Percentiles rank a stretch among this genome's conserved stretches.
phyloP scores from a whole-genome alignment of 1,140 invertebrate species.

The Chionoecetes opilio region DNA sequence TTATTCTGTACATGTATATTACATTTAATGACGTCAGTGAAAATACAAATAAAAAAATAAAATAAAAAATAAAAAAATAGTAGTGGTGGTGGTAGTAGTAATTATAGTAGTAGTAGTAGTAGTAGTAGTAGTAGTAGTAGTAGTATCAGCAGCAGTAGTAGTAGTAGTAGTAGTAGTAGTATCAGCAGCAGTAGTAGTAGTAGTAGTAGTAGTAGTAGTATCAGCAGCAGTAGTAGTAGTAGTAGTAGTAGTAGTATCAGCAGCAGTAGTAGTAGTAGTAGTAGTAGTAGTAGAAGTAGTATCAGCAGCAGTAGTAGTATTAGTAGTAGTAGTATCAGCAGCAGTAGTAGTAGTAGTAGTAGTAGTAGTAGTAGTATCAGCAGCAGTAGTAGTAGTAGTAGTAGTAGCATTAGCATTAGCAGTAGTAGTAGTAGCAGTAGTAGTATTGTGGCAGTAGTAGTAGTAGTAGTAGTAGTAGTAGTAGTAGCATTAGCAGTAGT shows the following conservation, averaged over 20 bases:
- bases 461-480: background rate
- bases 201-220: background rate
- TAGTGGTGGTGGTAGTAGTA: no score
- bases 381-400: background rate
- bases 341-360: background rate
- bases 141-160: no score
- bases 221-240: background rate
- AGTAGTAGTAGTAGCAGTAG: background rate
- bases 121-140: no score
- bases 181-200: no score
- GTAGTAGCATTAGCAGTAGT: no score
- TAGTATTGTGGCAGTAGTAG: background rate
- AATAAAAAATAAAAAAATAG: no score
- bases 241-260: background rate
- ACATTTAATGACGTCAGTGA: no score
- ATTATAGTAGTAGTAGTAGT: no score
- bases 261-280: conserved; percentile 28
- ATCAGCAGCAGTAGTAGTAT: background rate
- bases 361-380: background rate
- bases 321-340: background rate
- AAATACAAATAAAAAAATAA: no score
- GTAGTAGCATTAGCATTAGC: background rate
- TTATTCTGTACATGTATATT: no score
- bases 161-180: no score
- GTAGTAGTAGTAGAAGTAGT: conserved; percentile 27